Percentiles rank a stretch among this genome's conserved stretches.
These are phyloP conservation scores for Euthynnus affinis DNA, from an alignment of 2,797 vertebrate species.

Conservation along the genomic window DNA sequence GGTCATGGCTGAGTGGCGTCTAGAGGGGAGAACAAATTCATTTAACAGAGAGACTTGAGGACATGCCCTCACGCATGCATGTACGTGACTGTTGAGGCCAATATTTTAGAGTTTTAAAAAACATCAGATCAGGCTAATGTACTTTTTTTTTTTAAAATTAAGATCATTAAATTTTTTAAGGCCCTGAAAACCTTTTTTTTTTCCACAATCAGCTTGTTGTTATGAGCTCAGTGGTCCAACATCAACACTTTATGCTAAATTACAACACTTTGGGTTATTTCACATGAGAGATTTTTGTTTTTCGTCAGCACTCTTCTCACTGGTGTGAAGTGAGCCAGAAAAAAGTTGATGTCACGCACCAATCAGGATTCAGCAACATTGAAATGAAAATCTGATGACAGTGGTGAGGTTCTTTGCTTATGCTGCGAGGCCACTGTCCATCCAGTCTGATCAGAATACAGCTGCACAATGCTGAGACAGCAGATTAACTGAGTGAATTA, in stretches of 20 bases:
- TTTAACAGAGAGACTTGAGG: slow-evolving; percentile 21
- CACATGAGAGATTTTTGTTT: too few relatives aligned
- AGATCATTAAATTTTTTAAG: background rate
- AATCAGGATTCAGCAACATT: too few relatives aligned
- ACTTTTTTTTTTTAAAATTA: background rate
- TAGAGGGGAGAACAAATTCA: slow-evolving; percentile 75
- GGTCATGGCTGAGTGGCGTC: slow-evolving; percentile 99
- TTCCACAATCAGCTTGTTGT: too few relatives aligned
- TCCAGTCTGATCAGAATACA: background rate
- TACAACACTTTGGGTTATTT: too few relatives aligned
- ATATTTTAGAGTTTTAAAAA: background rate
- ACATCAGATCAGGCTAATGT: background rate
- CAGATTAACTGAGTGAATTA: too few relatives aligned
- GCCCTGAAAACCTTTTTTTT: too few relatives aligned
- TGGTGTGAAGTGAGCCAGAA: too few relatives aligned
- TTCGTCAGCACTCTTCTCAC: too few relatives aligned
- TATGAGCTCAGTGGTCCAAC: too few relatives aligned
- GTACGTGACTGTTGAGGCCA: background rate
- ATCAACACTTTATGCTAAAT: too few relatives aligned
- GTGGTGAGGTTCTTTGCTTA: background rate
- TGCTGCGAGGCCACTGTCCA: background rate
- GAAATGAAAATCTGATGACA: background rate
- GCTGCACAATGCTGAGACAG: too few relatives aligned
- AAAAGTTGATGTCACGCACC: too few relatives aligned
- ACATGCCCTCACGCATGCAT: background rate